phyloP scores from a whole-genome alignment of 2,113 vertebrate species.

The Cichladusa arquata region DNA sequence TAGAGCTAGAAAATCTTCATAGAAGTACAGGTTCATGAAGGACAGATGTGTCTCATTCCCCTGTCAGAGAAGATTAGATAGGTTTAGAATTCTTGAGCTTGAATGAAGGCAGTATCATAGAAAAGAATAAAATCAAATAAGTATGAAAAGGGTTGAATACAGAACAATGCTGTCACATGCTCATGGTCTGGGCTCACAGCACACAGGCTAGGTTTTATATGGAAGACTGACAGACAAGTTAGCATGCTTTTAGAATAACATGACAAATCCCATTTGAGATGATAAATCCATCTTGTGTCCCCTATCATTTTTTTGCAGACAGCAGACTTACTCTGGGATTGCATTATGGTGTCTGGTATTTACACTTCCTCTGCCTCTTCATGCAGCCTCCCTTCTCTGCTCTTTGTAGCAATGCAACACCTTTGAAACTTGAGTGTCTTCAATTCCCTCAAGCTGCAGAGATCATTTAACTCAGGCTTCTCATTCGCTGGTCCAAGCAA shows the following conservation, averaged over 20 bases:
- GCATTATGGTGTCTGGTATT: background rate
- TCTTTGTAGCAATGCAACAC: background rate
- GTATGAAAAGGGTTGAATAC: background rate
- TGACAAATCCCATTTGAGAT: background rate
- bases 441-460: background rate
- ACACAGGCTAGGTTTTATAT: background rate
- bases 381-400: background rate
- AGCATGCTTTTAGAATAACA: background rate
- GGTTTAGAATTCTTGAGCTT: background rate
- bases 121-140: background rate
- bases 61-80: background rate
- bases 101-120: background rate
- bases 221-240: background rate
- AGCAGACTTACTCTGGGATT: background rate
- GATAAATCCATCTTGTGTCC: background rate
- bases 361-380: background rate
- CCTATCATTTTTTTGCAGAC: background rate
- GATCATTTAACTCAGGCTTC: background rate
- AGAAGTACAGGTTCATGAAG: background rate
- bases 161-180: background rate
- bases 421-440: background rate
- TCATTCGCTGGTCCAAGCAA: background rate
- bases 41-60: background rate
- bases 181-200: background rate
- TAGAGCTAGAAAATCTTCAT: background rate